A percentile compares a stretch with the other conserved stretches of the same genome.
Conservation (phyloP, 2,888 invertebrate species). For the Ormyrus pomaceus region DNA sequence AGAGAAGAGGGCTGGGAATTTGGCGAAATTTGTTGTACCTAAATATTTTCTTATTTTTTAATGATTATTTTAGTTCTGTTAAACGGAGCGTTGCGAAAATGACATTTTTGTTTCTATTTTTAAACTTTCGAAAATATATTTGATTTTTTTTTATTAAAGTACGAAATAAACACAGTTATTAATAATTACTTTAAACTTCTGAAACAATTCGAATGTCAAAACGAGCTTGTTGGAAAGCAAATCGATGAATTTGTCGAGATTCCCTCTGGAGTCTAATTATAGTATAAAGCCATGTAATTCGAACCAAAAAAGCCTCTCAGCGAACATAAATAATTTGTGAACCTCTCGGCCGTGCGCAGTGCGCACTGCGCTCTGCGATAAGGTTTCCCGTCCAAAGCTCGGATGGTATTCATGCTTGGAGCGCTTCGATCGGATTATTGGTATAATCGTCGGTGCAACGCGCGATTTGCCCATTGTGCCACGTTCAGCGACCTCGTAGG, state of each 20-base stretch:
- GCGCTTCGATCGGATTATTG: constrained; percentile 15
- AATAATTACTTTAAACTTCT: too few relatives aligned
- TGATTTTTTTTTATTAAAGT: too few relatives aligned
- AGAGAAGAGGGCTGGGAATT: not conserved
- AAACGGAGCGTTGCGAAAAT: too few relatives aligned
- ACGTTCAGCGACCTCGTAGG: constrained; percentile 4
- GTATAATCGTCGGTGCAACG: not conserved
- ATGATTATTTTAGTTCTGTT: too few relatives aligned
- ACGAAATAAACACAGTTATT: too few relatives aligned
- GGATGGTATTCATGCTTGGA: not conserved
- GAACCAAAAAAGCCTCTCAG: constrained; percentile 21
- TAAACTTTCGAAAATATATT: too few relatives aligned
- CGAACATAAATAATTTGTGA: constrained; percentile 16
- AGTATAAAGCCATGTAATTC: constrained; percentile 17
- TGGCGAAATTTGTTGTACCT: not conserved
- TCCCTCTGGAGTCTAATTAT: constrained; percentile 5
- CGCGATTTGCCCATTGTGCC: not conserved
- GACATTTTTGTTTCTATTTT: too few relatives aligned
- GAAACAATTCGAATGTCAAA: too few relatives aligned
- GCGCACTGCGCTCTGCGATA: not conserved
- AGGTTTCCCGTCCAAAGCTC: constrained; percentile 40
- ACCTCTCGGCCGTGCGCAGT: constrained; percentile 13
- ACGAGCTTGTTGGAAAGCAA: not conserved
- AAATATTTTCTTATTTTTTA: not conserved
- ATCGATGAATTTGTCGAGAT: constrained; percentile 34